Base-by-base conservation (phyloP, 2,113 vertebrate genomes). In the Cairina moschata region DNA sequence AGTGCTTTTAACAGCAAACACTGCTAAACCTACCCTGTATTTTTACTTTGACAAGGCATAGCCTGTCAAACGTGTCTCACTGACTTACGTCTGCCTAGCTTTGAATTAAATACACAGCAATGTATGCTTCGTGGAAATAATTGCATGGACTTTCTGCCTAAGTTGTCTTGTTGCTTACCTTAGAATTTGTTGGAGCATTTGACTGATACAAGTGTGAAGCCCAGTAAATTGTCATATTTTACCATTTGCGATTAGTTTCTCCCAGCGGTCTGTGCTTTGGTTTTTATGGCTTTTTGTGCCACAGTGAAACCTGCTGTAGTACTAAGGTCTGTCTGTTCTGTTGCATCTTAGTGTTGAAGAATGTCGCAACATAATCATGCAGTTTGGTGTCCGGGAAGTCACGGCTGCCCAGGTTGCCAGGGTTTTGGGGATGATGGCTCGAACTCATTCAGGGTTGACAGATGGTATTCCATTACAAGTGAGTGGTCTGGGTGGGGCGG, bases 391-490 rank as follows among this genome's bases (percentile, higher is more conserved):
- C 86, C 98, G 99, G 90, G 99, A 99, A 90, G 99, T 99, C 71
- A 99, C 99, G 2, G 99, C 99, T 96, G 98, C 99, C 96, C 99
- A 99, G 98, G 99, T 99, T 79, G 99, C 99, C 96, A 98, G 99
- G 94, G 99, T 99, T 92, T 98, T 99, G 93, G 99, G 99, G 87
- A 99, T 99, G 99, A 99, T 99, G 99, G 99, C 99, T 79, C 99
- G 99, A 34, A 99, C 99, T 84, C 99, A 99, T 91, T 99, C 99
- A 15, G 99, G 99, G 54, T 91, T 99, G 91, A 99, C 99, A 0
- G 99, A 99, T 12, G 99, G 99, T 29, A 99, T 99, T 96, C 98
- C 99, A 62, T 97, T 99, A 93, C 99, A 99, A 96, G 99, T 99
- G 90, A 98, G 97, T 97, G 54, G 31, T 56, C 48, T 67, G 0